A percentile compares a stretch with the other conserved stretches of the same genome.
Conservation (phyloP, 2,888 invertebrate genomes). For the Drosophila leonis region DNA sequence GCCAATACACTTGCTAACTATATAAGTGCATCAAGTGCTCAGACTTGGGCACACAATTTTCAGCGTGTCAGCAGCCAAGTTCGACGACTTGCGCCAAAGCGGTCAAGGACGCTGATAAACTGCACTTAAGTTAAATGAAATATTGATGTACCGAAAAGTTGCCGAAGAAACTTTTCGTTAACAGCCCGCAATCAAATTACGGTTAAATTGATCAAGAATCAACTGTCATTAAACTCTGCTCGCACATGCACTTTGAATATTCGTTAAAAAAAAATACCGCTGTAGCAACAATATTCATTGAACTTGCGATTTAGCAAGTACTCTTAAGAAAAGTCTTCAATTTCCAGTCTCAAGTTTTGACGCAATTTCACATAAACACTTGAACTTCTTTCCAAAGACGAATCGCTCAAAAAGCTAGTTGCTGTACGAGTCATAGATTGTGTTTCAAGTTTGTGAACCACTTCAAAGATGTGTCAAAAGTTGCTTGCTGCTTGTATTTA, state of each 20-base stretch:
- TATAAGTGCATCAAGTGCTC: conserved; percentile 11
- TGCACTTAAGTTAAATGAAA: conserved; percentile 24
- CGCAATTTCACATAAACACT: neutral
- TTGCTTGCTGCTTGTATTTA: neutral
- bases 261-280: conserved; percentile 3
- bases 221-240: conserved; percentile 8
- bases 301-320: neutral
- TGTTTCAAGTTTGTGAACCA: neutral
- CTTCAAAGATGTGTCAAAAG: conserved; percentile 16
- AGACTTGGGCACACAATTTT: conserved; percentile 21
- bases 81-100: conserved; percentile 28
- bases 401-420: neutral
- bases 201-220: conserved; percentile 15
- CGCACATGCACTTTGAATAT: conserved; percentile 16
- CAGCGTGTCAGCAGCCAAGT: conserved; percentile 41
- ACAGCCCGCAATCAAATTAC: conserved; percentile 7
- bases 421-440: neutral
- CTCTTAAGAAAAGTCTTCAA: neutral
- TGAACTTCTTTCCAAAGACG: conserved; percentile 1
- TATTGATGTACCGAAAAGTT: conserved; percentile 18
- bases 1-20: conserved; percentile 41
- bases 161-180: conserved; percentile 10
- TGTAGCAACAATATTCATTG: conserved; percentile 1
- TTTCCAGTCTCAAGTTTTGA: neutral
- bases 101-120: conserved; percentile 27